phyloP scores from a whole-genome alignment of 2,888 invertebrate species.

The Idaea aversata region DNA sequence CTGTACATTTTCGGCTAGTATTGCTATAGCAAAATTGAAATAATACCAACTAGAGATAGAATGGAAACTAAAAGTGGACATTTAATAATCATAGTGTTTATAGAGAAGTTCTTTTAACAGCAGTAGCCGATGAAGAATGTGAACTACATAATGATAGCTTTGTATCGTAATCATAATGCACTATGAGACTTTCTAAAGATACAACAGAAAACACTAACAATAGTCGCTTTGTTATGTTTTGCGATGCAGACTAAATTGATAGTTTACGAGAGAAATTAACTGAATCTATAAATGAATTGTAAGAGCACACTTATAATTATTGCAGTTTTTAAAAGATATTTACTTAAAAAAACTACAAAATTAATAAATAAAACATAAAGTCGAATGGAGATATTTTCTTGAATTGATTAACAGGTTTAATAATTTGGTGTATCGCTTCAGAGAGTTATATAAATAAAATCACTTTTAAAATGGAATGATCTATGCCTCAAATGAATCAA shows the following conservation, averaged over 20 bases:
- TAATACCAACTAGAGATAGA: not conserved
- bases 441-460: conserved; percentile 19
- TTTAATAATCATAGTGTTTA: conserved; percentile 7
- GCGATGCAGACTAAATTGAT: conserved; percentile 19
- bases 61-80: conserved; percentile 4
- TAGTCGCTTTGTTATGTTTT: conserved; percentile 28
- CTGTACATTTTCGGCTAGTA: not conserved
- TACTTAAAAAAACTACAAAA: not conserved
- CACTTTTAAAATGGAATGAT: too few relatives aligned
- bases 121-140: conserved; percentile 2
- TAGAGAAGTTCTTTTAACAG: conserved; percentile 3
- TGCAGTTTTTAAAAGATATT: not conserved
- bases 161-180: conserved; percentile 16
- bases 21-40: not conserved
- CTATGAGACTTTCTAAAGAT: conserved; percentile 31
- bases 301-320: not conserved
- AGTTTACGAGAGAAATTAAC: conserved; percentile 4
- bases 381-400: not conserved
- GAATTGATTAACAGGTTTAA: conserved; percentile 2
- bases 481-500: too few relatives aligned
- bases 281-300: not conserved
- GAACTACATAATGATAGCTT: conserved; percentile 17
- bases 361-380: conserved; percentile 4
- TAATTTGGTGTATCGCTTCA: not conserved
- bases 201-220: conserved; percentile 28